A percentile compares a stretch with the other conserved stretches of the same genome.
These are phyloP conservation scores for Solea solea DNA, from an alignment of 2,113 vertebrate genomes.

Conservation along the genomic window DNA sequence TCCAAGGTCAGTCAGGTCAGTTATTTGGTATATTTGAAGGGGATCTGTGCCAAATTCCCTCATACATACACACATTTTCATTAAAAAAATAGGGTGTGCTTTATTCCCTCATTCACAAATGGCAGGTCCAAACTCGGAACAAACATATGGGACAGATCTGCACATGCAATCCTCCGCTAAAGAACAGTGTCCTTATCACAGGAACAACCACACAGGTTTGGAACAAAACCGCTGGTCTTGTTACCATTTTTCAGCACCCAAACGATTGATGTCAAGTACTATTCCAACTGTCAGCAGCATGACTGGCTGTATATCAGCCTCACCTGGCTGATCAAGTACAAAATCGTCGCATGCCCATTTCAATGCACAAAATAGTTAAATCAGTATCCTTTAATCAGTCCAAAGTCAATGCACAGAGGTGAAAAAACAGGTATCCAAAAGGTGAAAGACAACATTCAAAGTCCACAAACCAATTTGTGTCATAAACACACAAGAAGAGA, in stretches of 20 bases:
- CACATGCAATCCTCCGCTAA: conserved; percentile 8
- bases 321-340: conserved; percentile 69
- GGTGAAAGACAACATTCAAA: no score
- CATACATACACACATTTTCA: conserved; percentile 4
- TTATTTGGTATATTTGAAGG: conserved; percentile 12
- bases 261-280: conserved; percentile 60
- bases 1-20: not conserved
- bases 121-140: conserved; percentile 15
- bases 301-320: conserved; percentile 60
- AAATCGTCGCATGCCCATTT: conserved; percentile 3
- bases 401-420: no score
- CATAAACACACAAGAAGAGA: no score
- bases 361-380: no score
- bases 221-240: conserved; percentile 25
- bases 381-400: no score
- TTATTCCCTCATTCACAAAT: conserved; percentile 27
- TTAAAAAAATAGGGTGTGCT: conserved; percentile 14
- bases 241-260: conserved; percentile 44
- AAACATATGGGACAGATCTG: conserved; percentile 4
- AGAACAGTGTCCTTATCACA: conserved; percentile 32
- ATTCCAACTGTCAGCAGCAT: conserved; percentile 60
- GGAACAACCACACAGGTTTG: conserved; percentile 27
- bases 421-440: no score
- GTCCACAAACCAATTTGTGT: no score
- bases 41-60: conserved; percentile 7